Percentiles rank a stretch among this genome's conserved stretches.
Evolutionary conservation across 2,797 vertebrate species (phyloP).

Genomic region (Mastacembelus armatus): DNA sequence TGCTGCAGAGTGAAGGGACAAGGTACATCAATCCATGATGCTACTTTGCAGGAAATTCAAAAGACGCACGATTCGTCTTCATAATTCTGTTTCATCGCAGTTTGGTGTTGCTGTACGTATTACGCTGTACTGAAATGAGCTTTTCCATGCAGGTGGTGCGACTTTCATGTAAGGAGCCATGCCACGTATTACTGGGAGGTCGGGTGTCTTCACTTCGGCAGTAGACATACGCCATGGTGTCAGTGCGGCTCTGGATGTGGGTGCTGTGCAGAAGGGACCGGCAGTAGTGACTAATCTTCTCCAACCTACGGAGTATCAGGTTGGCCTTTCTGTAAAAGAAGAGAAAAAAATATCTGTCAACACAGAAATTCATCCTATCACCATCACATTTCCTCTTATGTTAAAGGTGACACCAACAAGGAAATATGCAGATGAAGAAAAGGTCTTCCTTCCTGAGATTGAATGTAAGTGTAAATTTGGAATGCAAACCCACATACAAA

Average conservation of each 20-base stretch:
- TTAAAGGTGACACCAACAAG: background rate
- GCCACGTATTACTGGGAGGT: conserved; percentile 87
- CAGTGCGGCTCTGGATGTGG: conserved; percentile 96
- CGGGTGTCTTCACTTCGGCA: conserved; percentile 91
- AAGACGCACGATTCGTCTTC: conserved; percentile 13
- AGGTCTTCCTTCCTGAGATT: background rate
- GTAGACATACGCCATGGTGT: conserved; percentile 92
- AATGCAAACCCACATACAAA: background rate
- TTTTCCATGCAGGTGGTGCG: conserved; percentile 93
- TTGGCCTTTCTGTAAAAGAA: conserved; percentile 90
- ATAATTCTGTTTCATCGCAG: conserved; percentile 88
- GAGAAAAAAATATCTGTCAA: conserved; percentile 1
- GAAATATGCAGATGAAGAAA: background rate
- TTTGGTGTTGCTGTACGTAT: conserved; percentile 95
- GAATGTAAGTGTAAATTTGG: background rate
- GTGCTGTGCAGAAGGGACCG: conserved; percentile 91
- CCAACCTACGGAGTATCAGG: conserved; percentile 92
- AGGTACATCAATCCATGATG: conserved; percentile 59
- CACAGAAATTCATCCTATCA: background rate
- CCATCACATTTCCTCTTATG: background rate
- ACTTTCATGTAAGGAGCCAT: conserved; percentile 91
- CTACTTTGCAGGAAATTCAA: conserved; percentile 47
- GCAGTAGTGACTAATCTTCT: conserved; percentile 90
- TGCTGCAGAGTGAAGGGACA: conserved; percentile 59
- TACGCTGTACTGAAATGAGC: conserved; percentile 94